Evolutionary conservation across 2,888 invertebrate species (phyloP), one percentile per base, ranked within the genome.

Genomic region (Trichogramma evanescens): DNA sequence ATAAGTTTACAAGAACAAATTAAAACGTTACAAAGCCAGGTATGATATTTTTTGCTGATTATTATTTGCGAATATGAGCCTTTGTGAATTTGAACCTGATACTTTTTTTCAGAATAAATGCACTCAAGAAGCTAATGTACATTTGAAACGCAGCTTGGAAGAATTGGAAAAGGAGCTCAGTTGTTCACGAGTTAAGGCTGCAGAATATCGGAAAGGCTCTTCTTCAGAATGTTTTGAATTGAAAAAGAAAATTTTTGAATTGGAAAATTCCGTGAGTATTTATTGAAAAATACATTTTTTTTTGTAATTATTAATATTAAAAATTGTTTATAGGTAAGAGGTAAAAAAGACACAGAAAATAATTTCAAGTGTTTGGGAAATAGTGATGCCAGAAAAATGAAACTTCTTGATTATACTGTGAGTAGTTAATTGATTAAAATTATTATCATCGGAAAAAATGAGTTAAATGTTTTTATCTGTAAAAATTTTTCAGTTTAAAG

Each of bases 111-210:
- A 74, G 73, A 55, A 66, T 26, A 65, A 70, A 62, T 70, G 66
- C 40, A 71, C 71, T 48, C 64, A 71, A 63, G 72, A 72, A 54
- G 59, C 66, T 4, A 74, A 71, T 56, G 60, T 62, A 45, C 66
- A 69, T 55, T 60, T 74, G 50, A 69, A 66, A 56, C 61, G 66
- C 40, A 71, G 58, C 48, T 67, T 74, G 46, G 57, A 68, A 8
- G 65, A 63, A 9, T 63, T 71, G 59, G 72, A 74, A 63, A 67
- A 69, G 45, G 73, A 74, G 62, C 55, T 72, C 4, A 48, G 42
- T 50, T 48, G 53, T 46, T 60, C 59, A 49, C 67, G 62, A 59
- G 50, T 52, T 38, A 71, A 71, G 58, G 61, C 67, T 52, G 71
- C 72, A 50, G 66, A 65, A 49, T 66, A 67, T 56, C 68, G 66